Conservation (phyloP, 2,113 vertebrate genomes). For the Picathartes gymnocephalus region DNA sequence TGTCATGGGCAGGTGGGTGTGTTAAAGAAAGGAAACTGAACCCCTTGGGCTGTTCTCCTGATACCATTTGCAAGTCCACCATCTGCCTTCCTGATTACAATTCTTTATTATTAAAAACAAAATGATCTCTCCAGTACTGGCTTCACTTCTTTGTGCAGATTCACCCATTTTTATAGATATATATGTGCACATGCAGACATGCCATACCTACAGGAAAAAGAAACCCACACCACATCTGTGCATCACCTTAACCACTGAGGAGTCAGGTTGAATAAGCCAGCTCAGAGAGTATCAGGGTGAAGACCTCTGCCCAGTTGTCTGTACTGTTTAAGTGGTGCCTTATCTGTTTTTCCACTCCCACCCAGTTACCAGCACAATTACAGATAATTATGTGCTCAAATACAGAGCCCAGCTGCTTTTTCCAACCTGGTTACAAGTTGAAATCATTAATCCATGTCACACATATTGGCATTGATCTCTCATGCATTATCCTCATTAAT, state of each 20-base stretch:
- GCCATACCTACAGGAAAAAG: neutral
- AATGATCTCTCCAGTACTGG: neutral
- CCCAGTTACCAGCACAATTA: neutral
- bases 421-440: conserved; percentile 51
- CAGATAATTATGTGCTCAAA: conserved; percentile 31
- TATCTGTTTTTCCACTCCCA: neutral
- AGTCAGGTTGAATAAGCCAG: neutral
- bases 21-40: neutral
- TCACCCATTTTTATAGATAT: too few relatives aligned
- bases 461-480: conserved; percentile 66
- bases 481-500: conserved; percentile 62
- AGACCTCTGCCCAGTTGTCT: neutral
- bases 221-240: neutral
- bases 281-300: neutral
- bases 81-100: neutral
- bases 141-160: neutral
- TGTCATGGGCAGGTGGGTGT: neutral
- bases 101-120: neutral
- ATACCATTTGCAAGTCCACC: neutral
- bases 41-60: neutral
- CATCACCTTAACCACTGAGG: neutral
- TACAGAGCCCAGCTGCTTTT: conserved; percentile 65
- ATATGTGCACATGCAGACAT: neutral
- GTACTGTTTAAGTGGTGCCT: neutral
- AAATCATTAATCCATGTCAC: conserved; percentile 73